phyloP scores from a whole-genome alignment of 2,888 invertebrate genomes.

The Nomada fucata region DNA sequence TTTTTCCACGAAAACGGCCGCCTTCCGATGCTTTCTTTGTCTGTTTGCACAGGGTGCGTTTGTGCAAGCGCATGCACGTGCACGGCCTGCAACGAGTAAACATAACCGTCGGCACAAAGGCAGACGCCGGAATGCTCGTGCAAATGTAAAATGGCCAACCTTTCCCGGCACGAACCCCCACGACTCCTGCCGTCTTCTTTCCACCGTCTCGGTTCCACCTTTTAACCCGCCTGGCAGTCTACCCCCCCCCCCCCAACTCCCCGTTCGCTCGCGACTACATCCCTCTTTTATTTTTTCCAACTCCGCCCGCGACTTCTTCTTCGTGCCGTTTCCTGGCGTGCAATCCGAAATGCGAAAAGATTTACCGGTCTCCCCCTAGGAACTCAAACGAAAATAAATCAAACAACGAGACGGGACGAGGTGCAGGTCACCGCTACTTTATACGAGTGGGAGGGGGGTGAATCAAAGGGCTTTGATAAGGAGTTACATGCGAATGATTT shows the following conservation, averaged over 20 bases:
- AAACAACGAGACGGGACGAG: conserved; percentile 14
- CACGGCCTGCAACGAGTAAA: conserved; percentile 46
- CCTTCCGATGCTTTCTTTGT: conserved; percentile 6
- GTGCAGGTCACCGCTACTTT: conserved; percentile 16
- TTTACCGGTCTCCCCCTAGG: conserved; percentile 33
- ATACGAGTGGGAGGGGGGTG: background rate
- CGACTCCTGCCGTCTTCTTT: conserved; percentile 32
- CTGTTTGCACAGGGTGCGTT: conserved; percentile 41
- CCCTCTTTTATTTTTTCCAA: conserved; percentile 39
- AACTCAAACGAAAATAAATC: conserved; percentile 49
- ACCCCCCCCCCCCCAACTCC: no score
- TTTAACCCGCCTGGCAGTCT: conserved; percentile 10
- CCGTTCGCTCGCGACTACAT: background rate
- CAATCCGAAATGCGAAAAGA: conserved; percentile 43
- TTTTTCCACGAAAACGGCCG: conserved; percentile 22
- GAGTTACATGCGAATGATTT: conserved; percentile 36
- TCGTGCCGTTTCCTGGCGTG: conserved; percentile 14
- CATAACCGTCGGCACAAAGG: conserved; percentile 60
- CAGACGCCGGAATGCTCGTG: conserved; percentile 49
- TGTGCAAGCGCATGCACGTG: conserved; percentile 28
- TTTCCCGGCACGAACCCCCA: conserved; percentile 48
- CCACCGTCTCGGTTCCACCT: conserved; percentile 16
- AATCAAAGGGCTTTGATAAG: conserved; percentile 48
- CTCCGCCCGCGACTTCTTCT: conserved; percentile 19
- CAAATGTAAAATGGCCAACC: conserved; percentile 70